A percentile compares a stretch with the other conserved stretches of the same genome.
Evolutionary conservation across 2,888 invertebrate genomes (phyloP).

Genomic region (Chrysotoxum bicinctum): DNA sequence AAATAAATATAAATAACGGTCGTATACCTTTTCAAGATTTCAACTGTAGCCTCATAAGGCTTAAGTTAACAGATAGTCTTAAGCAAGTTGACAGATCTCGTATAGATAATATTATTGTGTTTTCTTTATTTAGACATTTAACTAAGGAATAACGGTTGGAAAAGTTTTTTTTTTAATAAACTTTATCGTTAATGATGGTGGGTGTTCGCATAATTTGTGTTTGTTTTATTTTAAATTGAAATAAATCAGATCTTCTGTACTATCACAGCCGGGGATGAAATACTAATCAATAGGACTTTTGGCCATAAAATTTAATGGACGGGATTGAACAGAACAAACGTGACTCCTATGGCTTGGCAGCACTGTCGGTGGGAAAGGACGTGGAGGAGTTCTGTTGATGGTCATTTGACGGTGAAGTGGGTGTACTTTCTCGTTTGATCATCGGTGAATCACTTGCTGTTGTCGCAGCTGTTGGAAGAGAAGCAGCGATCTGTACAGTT

Average conservation of each 20-base stretch:
- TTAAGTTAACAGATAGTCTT: conserved; percentile 27
- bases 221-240: conserved; percentile 35
- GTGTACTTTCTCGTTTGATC: conserved; percentile 42
- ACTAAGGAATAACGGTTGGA: conserved; percentile 60
- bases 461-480: conserved; percentile 39
- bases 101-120: background rate
- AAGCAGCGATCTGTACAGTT: conserved; percentile 70
- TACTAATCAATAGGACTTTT: conserved; percentile 65
- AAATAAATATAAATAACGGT: conserved; percentile 42
- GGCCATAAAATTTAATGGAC: conserved; percentile 39
- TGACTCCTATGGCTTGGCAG: conserved; percentile 54
- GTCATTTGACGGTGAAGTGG: conserved; percentile 45
- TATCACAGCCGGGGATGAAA: conserved; percentile 82
- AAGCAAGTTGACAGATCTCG: background rate
- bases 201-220: conserved; percentile 37
- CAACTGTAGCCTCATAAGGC: conserved; percentile 62
- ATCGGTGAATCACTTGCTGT: conserved; percentile 35
- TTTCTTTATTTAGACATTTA: conserved; percentile 4
- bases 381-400: conserved; percentile 59
- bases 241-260: conserved; percentile 73
- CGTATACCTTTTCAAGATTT: conserved; percentile 17
- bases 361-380: conserved; percentile 46
- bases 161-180: conserved; percentile 36
- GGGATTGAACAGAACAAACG: background rate
- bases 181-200: conserved; percentile 45